phyloP scores from a whole-genome alignment of 2,797 vertebrate genomes.

The Notolabrus celidotus region DNA sequence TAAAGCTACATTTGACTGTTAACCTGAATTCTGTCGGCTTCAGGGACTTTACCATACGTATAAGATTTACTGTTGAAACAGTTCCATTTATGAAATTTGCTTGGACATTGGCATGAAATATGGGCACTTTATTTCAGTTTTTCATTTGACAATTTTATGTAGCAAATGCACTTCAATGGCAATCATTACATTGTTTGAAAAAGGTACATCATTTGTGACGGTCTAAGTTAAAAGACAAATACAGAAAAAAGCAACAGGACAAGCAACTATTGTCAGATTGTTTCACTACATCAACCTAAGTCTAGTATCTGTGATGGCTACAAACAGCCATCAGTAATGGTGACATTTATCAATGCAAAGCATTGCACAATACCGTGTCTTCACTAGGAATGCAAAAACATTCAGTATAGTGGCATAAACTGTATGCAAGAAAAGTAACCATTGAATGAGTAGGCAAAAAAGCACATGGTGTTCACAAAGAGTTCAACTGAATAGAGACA shows the following conservation, averaged over 20 bases:
- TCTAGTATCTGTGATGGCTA: constrained; percentile 58
- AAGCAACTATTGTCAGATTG: constrained; percentile 70
- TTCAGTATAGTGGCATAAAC: constrained; percentile 72
- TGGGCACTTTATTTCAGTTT: constrained; percentile 81
- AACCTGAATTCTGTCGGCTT: constrained; percentile 17
- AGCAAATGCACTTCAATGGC: constrained; percentile 80
- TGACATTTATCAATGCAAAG: constrained; percentile 65
- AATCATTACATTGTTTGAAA: constrained; percentile 75
- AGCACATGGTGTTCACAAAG: constrained; percentile 63
- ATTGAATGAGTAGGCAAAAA: constrained; percentile 51
- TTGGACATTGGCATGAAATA: constrained; percentile 70
- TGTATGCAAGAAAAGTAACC: constrained; percentile 61
- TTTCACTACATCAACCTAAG: constrained; percentile 73
- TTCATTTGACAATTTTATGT: constrained; percentile 74
- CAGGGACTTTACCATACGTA: constrained; percentile 22
- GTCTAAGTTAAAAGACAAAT: constrained; percentile 65
- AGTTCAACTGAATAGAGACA: constrained; percentile 64
- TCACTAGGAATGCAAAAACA: constrained; percentile 78
- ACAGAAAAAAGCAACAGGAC: constrained; percentile 75
- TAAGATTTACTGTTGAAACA: constrained; percentile 11
- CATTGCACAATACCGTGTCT: constrained; percentile 76
- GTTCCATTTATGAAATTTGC: constrained; percentile 15
- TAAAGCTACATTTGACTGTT: constrained; percentile 4
- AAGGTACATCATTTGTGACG: constrained; percentile 68
- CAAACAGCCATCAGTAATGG: constrained; percentile 42